Conservation (phyloP, 2,797 vertebrate genomes). For the Liasis olivaceus region DNA sequence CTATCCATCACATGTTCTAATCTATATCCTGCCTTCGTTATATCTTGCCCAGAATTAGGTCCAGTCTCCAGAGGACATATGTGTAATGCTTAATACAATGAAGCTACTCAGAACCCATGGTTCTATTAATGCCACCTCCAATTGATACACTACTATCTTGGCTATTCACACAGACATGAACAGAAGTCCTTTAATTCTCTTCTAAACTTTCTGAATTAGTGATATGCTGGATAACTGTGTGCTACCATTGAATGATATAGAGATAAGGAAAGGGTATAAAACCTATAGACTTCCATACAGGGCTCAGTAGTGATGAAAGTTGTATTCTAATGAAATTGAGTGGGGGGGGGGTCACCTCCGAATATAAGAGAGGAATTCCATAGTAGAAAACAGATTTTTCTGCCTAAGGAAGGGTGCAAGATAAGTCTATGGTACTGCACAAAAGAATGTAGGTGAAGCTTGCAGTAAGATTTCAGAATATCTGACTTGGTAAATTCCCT, state of each 20-base stretch:
- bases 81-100: background rate
- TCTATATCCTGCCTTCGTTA: background rate
- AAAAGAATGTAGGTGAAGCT: background rate
- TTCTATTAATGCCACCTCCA: background rate
- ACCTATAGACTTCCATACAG: background rate
- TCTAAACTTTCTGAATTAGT: background rate
- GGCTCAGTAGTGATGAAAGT: background rate
- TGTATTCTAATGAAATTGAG: background rate
- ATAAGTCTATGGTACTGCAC: background rate
- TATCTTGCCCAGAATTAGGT: background rate
- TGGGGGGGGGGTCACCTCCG: background rate
- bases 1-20: background rate
- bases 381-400: background rate
- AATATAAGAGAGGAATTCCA: background rate
- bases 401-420: background rate
- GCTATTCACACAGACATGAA: background rate
- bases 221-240: background rate
- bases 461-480: background rate
- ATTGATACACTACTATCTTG: background rate
- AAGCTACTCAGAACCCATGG: background rate
- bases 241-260: background rate
- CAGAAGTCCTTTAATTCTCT: background rate
- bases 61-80: background rate
- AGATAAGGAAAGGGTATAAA: background rate
- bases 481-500: slow-evolving; percentile 31